phyloP scores from a whole-genome alignment of 2,888 invertebrate species.

The Lobophora halterata region DNA sequence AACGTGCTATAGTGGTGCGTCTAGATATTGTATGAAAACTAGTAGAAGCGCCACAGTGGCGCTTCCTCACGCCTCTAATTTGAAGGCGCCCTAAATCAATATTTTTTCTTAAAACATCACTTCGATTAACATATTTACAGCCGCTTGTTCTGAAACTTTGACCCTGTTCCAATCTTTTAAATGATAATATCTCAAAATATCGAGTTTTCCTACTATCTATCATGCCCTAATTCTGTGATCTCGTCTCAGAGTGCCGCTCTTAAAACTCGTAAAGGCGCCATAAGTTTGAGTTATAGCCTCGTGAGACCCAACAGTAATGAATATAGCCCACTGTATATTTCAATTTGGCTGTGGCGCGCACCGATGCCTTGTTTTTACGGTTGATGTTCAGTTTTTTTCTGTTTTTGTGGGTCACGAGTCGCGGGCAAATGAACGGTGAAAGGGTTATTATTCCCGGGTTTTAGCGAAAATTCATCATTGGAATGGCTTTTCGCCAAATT shows the following conservation, averaged over 20 bases:
- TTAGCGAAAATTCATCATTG: conserved; percentile 7
- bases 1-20: no score
- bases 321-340: conserved; percentile 73
- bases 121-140: no score
- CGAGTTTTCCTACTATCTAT: no score
- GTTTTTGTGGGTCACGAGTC: conserved; percentile 30
- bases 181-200: no score
- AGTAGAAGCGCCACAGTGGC: no score
- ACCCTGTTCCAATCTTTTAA: no score
- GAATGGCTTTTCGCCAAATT: conserved; percentile 6
- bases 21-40: no score
- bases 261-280: conserved; percentile 69
- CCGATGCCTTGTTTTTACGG: conserved; percentile 53
- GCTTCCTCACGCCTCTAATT: no score
- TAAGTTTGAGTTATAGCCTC: conserved; percentile 69
- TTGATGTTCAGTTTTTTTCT: conserved; percentile 43
- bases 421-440: conserved; percentile 23
- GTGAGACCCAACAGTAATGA: conserved; percentile 63
- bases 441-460: conserved; percentile 21
- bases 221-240: no score
- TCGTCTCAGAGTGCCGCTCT: conserved; percentile 57
- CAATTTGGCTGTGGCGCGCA: conserved; percentile 59
- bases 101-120: no score
- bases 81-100: no score
- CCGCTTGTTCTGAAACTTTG: no score